A percentile compares a stretch with the other conserved stretches of the same genome.
Conservation (phyloP, 1,140 invertebrate genomes). For the Drosophila lacteicornis region DNA sequence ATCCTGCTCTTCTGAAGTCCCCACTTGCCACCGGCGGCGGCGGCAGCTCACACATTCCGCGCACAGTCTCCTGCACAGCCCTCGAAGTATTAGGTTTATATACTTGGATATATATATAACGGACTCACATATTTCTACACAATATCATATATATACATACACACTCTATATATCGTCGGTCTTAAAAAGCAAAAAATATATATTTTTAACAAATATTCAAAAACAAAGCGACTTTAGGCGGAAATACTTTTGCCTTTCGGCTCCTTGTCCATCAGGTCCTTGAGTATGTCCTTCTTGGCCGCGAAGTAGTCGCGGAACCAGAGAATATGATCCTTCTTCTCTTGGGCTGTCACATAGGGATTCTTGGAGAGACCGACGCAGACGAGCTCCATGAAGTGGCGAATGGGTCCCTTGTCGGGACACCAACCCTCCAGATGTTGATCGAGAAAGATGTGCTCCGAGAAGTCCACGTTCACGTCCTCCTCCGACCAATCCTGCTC, state of each 20-base stretch:
- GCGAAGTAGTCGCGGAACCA: conserved; percentile 98
- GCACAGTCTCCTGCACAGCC: conserved; percentile 56
- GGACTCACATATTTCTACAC: conserved; percentile 33
- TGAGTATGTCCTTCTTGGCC: conserved; percentile 90
- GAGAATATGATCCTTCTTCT: conserved; percentile 95
- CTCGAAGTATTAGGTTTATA: conserved; percentile 62
- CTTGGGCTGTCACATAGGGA: conserved; percentile 93
- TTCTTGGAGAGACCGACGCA: conserved; percentile 97
- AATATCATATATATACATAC: conserved; percentile 47
- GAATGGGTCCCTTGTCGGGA: conserved; percentile 93
- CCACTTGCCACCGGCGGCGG: conserved; percentile 4
- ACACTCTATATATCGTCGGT: conserved; percentile 45
- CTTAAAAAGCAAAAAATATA: conserved; percentile 71
- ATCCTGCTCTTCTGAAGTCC: conserved; percentile 93
- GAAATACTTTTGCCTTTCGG: conserved; percentile 48
- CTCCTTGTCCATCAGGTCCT: conserved; percentile 70
- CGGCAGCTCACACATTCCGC: conserved; percentile 57
- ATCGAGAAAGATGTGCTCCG: conserved; percentile 97
- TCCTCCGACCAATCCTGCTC: conserved; percentile 96
- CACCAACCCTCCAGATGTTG: conserved; percentile 94
- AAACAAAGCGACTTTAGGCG: conserved; percentile 34
- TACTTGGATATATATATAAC: conserved; percentile 30
- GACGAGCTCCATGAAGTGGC: conserved; percentile 99
- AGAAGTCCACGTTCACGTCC: conserved; percentile 90
- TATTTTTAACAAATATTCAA: conserved; percentile 78